These are phyloP conservation scores for Synanthedon myopaeformis DNA, from an alignment of 2,888 invertebrate species.

Conservation along the genomic window DNA sequence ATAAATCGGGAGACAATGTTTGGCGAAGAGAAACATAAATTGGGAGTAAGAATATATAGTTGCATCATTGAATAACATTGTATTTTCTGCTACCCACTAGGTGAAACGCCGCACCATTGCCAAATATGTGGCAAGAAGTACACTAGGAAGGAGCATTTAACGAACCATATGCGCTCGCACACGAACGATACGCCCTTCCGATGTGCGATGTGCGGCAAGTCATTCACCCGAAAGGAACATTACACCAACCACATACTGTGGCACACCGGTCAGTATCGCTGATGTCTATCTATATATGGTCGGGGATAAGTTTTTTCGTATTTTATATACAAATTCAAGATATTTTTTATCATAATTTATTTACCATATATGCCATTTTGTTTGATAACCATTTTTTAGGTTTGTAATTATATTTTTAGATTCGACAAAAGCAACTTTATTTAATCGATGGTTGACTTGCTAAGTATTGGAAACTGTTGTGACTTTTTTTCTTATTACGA, in stretches of 20 bases:
- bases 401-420: too few relatives aligned
- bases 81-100: slow-evolving; percentile 68
- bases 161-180: slow-evolving; percentile 89
- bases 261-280: slow-evolving; percentile 77
- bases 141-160: slow-evolving; percentile 88
- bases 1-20: slow-evolving; percentile 7
- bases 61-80: slow-evolving; percentile 68
- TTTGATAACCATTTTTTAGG: too few relatives aligned
- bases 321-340: too few relatives aligned
- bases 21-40: slow-evolving; percentile 10
- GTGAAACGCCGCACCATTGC: slow-evolving; percentile 90
- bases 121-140: slow-evolving; percentile 90
- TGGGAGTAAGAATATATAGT: slow-evolving; percentile 35
- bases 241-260: slow-evolving; percentile 91
- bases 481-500: too few relatives aligned
- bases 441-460: too few relatives aligned
- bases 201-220: slow-evolving; percentile 89
- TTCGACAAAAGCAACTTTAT: too few relatives aligned
- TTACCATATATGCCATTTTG: too few relatives aligned
- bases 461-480: too few relatives aligned
- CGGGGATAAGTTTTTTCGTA: too few relatives aligned
- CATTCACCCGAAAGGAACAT: slow-evolving; percentile 90
- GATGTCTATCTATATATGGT: neutral
- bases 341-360: too few relatives aligned
- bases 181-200: slow-evolving; percentile 89